Evolutionary conservation across 2,113 vertebrate species (phyloP), one percentile per base, ranked within the genome.

Genomic region (Hassar affinis): DNA sequence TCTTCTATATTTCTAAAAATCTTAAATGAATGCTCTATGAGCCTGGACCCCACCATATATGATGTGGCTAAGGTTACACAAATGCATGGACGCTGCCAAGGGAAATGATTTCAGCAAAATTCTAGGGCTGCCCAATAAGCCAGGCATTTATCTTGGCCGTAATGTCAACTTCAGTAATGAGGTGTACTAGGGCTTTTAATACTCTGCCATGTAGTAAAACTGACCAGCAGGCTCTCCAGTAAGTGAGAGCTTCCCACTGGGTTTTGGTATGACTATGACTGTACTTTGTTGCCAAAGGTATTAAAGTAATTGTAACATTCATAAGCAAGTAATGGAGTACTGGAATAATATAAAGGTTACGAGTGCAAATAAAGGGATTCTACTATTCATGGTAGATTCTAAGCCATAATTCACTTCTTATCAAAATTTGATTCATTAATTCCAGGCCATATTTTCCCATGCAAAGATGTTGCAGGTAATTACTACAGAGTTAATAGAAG

Each of bases 221-320:
- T 30, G 25, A 79, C 35, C 38, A 30, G 27, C 38, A 49, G 54
- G 35, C 35, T 78, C 25, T 78, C 20, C 11, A 61, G 38, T 47
- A 27, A 57, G 22, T 25, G 6, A 61, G n/a, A 75, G 47, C 1
- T 30, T 30, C 15, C 71, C 71, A 30, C 47, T 51, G 47, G 8
- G 45, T 72, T 49, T 27, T 38, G 38, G 6, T 45, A 5, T 9
- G 7, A 51, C 49, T 27, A 42, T 42, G 18, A 17, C 14, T 51
- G 47, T 52, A 3, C 49, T 27, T 72, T 72, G 52, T n/a, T 52
- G n/a, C n/a, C 17, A 30, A 20, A 33, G 15, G 27, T 33, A 52
- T 52, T 52, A 52, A 75, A 75, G 6, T 30, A 75, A 75, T 75
- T 52, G 72, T 75, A 75, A 51, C 1, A 75, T 75, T 75, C 72